Percentiles rank a stretch among this genome's conserved stretches.
Conservation (phyloP, 1,140 invertebrate genomes). For the Nasonia giraulti region DNA sequence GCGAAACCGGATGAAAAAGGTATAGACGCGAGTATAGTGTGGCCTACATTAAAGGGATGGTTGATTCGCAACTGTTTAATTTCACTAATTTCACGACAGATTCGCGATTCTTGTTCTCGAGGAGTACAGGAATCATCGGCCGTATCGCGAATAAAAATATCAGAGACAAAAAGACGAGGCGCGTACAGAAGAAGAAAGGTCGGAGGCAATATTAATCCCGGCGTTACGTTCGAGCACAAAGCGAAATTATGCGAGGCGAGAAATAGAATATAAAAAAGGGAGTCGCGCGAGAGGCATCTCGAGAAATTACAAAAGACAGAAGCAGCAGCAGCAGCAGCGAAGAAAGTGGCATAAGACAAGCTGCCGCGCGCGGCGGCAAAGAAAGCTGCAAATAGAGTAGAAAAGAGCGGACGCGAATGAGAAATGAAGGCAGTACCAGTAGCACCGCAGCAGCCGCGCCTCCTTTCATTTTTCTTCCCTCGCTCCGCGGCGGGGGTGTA, state of each 20-base stretch:
- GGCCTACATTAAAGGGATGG: background rate
- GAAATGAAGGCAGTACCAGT: constrained; percentile 26
- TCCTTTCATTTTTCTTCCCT: constrained; percentile 55
- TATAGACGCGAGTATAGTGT: background rate
- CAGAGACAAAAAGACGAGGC: background rate
- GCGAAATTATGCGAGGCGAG: background rate
- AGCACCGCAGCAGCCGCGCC: constrained; percentile 1
- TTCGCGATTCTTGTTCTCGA: too few species aligned
- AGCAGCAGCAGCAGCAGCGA: background rate
- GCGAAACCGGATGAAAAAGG: background rate
- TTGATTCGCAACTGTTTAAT: background rate
- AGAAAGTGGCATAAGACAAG: background rate
- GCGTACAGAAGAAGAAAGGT: background rate
- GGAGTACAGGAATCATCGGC: too few species aligned
- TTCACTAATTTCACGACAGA: background rate
- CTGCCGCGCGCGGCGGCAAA: background rate
- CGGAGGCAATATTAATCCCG: background rate
- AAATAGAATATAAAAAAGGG: background rate
- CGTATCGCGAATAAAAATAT: background rate
- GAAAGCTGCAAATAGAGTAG: constrained; percentile 17
- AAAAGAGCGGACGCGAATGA: background rate
- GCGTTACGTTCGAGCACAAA: background rate
- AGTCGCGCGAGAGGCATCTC: background rate
- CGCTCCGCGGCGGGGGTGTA: background rate
- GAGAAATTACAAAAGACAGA: constrained; percentile 15